Evolutionary conservation across 2,113 vertebrate species (phyloP).

Genomic region (Myiozetetes cayanensis): DNA sequence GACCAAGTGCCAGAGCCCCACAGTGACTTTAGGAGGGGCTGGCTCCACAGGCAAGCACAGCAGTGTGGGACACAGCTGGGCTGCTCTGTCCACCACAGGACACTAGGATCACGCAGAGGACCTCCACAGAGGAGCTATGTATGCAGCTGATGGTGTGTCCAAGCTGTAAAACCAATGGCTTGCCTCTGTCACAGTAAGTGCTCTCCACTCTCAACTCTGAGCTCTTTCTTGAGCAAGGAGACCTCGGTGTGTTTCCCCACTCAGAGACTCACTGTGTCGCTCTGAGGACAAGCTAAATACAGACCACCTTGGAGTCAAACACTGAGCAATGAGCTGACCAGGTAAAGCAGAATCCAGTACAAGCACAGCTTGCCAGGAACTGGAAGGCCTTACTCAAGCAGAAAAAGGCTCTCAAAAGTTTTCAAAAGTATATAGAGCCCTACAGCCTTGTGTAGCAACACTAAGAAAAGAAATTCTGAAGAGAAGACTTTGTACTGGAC

Average conservation of each 20-base stretch:
- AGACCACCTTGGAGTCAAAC: background rate
- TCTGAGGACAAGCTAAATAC: background rate
- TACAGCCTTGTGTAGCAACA: background rate
- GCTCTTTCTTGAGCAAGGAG: background rate
- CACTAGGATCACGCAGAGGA: background rate
- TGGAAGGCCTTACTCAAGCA: background rate
- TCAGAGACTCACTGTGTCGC: background rate
- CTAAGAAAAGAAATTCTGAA: background rate
- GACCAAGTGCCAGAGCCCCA: background rate
- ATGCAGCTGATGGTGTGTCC: background rate
- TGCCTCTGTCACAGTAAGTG: background rate
- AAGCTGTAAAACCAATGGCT: background rate
- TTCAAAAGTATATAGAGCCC: background rate
- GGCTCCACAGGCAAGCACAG: background rate
- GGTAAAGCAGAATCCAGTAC: background rate
- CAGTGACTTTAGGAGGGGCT: background rate
- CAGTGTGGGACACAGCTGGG: background rate
- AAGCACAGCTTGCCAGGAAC: background rate
- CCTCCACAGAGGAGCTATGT: fast-evolving
- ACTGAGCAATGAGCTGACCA: background rate
- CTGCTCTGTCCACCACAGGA: background rate
- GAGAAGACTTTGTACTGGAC: background rate
- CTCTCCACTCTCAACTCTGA: background rate
- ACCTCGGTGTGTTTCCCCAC: background rate
- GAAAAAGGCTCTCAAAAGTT: background rate